These are phyloP conservation scores for Trimorus sp. DNA, from an alignment of 2,888 invertebrate genomes.

Conservation along the genomic window DNA sequence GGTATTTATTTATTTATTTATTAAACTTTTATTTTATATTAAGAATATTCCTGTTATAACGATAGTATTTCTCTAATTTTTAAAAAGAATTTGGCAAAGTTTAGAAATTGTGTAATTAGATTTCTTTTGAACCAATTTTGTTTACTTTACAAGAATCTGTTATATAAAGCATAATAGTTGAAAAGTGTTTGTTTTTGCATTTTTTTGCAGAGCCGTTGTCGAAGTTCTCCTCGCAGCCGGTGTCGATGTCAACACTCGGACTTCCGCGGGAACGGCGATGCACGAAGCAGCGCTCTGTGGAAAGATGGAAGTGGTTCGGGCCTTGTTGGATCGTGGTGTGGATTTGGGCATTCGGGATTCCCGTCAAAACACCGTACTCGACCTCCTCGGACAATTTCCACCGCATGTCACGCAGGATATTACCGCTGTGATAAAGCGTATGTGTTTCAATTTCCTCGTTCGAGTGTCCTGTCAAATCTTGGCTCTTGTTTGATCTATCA, in stretches of 20 bases:
- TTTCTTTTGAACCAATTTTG: too few species aligned
- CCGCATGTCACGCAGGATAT: conserved; percentile 94
- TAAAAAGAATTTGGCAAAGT: too few species aligned
- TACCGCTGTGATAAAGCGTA: conserved; percentile 91
- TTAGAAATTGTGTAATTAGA: too few species aligned
- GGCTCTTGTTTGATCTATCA: conserved; percentile 5
- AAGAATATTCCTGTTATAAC: too few species aligned
- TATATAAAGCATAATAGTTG: too few species aligned
- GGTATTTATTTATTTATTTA: too few species aligned
- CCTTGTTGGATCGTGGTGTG: conserved; percentile 91
- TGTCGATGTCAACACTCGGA: conserved; percentile 93
- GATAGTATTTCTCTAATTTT: too few species aligned
- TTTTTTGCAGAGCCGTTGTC: conserved; percentile 87
- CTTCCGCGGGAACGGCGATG: conserved; percentile 93
- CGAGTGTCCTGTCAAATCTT: conserved; percentile 24
- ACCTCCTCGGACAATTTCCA: conserved; percentile 93
- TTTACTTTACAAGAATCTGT: too few species aligned
- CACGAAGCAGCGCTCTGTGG: conserved; percentile 97
- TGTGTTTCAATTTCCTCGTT: conserved; percentile 46
- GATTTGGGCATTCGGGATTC: conserved; percentile 91
- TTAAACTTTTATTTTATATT: too few species aligned
- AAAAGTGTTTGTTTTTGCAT: not conserved
- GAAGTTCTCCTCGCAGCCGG: conserved; percentile 91
- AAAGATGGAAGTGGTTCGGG: conserved; percentile 92
- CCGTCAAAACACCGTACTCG: conserved; percentile 91